phyloP scores from a whole-genome alignment of 2,797 vertebrate genomes.

The Danio kyathit region DNA sequence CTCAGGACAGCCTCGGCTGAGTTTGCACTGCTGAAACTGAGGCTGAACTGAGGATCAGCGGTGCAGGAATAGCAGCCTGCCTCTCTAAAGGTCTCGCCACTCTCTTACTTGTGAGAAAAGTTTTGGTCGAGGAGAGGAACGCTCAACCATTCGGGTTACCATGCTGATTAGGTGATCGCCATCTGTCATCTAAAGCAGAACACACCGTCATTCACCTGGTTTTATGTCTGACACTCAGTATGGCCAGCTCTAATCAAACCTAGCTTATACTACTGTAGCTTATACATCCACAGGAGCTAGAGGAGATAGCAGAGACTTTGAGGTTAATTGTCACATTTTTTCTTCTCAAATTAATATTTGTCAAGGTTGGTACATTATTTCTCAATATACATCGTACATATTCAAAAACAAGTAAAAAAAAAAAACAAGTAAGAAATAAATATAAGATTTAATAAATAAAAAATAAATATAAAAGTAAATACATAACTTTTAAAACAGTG shows the following conservation, averaged over 20 bases:
- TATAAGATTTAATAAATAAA: no score
- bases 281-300: background rate
- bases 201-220: conserved; percentile 60
- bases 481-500: no score
- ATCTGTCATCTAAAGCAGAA: conserved; percentile 82
- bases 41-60: conserved; percentile 38
- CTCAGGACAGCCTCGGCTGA: conserved; percentile 39
- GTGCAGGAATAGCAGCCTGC: conserved; percentile 63
- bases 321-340: background rate
- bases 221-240: conserved; percentile 1
- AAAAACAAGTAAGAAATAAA: no score
- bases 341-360: background rate
- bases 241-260: background rate
- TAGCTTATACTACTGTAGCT: background rate
- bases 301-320: background rate
- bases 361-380: background rate
- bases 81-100: conserved; percentile 63
- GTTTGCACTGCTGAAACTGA: conserved; percentile 8
- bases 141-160: conserved; percentile 90
- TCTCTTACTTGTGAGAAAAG: conserved; percentile 92
- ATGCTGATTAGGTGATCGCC: conserved; percentile 88
- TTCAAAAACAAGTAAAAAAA: no score
- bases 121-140: conserved; percentile 87
- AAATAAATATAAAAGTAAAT: no score
- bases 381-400: background rate